These are phyloP conservation scores for cattle (Bos taurus) DNA, from an alignment of 2,113 vertebrate genomes.

Conservation along the genomic window DNA sequence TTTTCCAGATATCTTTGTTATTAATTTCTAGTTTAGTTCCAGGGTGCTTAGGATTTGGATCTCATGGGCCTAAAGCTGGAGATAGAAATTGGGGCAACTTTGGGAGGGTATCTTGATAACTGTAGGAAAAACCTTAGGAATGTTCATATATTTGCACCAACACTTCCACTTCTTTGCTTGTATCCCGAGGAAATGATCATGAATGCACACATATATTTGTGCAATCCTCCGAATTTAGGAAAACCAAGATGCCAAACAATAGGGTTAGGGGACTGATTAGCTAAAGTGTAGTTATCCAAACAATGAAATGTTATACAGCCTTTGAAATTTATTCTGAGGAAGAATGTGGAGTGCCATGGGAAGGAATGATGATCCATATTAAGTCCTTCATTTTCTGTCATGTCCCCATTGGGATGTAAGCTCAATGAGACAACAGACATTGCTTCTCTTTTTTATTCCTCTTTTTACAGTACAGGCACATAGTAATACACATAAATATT, in stretches of 20 bases:
- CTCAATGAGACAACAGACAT: neutral
- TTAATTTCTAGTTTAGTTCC: neutral
- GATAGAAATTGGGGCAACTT: neutral
- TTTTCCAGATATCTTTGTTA: neutral
- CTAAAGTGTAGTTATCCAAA: neutral
- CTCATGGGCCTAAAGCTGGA: neutral
- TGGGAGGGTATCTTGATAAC: neutral
- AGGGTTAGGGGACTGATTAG: neutral
- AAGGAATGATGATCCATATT: neutral
- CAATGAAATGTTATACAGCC: neutral
- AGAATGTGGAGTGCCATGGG: rapidly evolving
- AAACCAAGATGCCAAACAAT: neutral
- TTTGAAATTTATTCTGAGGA: neutral
- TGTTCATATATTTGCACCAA: neutral
- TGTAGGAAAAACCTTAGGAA: neutral
- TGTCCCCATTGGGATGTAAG: neutral
- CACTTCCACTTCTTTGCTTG: neutral
- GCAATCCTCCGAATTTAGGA: neutral
- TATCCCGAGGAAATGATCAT: neutral
- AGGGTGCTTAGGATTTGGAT: neutral
- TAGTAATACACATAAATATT: neutral
- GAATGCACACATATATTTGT: neutral
- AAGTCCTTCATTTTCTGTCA: neutral
- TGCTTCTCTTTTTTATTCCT: neutral
- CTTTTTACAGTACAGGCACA: neutral